Evolutionary conservation across 2,888 invertebrate species (phyloP).

Genomic region (Ypsolopha scabrella): DNA sequence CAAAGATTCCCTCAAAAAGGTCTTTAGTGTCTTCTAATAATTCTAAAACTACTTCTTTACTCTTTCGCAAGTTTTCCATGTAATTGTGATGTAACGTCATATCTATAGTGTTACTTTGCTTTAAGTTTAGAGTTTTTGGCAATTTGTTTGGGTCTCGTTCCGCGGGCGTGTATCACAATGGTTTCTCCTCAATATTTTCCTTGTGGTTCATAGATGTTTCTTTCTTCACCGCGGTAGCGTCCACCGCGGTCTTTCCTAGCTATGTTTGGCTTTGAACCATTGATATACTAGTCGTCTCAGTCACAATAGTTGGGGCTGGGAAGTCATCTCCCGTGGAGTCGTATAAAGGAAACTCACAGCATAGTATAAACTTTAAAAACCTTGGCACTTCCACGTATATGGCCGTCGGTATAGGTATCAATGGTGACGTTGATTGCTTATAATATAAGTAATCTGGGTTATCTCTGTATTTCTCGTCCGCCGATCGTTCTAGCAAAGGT

Average conservation of each 20-base stretch:
- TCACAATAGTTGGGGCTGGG: slow-evolving; percentile 71
- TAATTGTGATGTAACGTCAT: slow-evolving; percentile 58
- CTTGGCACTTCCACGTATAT: slow-evolving; percentile 89
- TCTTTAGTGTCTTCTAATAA: slow-evolving; percentile 53
- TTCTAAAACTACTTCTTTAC: slow-evolving; percentile 49
- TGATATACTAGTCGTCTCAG: slow-evolving; percentile 78
- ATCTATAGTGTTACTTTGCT: slow-evolving; percentile 56
- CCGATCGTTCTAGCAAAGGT: slow-evolving; percentile 86
- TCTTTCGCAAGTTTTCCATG: slow-evolving; percentile 53
- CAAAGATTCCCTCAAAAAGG: slow-evolving; percentile 29
- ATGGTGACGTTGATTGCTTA: slow-evolving; percentile 88
- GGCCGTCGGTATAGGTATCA: slow-evolving; percentile 89
- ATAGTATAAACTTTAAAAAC: slow-evolving; percentile 84
- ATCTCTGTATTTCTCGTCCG: slow-evolving; percentile 90
- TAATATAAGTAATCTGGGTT: slow-evolving; percentile 89
- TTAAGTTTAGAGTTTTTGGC: slow-evolving; percentile 58
- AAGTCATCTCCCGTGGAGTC: slow-evolving; percentile 79
- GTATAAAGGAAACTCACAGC: slow-evolving; percentile 92
- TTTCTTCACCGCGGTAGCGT: slow-evolving; percentile 45
- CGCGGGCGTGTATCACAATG: slow-evolving; percentile 65
- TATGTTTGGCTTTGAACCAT: slow-evolving; percentile 79
- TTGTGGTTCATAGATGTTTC: slow-evolving; percentile 28
- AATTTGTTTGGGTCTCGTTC: slow-evolving; percentile 45
- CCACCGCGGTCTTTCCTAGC: slow-evolving; percentile 69
- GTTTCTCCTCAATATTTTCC: slow-evolving; percentile 35